Evolutionary conservation across 2,888 invertebrate genomes (phyloP).

Genomic region (Lymantria dispar): DNA sequence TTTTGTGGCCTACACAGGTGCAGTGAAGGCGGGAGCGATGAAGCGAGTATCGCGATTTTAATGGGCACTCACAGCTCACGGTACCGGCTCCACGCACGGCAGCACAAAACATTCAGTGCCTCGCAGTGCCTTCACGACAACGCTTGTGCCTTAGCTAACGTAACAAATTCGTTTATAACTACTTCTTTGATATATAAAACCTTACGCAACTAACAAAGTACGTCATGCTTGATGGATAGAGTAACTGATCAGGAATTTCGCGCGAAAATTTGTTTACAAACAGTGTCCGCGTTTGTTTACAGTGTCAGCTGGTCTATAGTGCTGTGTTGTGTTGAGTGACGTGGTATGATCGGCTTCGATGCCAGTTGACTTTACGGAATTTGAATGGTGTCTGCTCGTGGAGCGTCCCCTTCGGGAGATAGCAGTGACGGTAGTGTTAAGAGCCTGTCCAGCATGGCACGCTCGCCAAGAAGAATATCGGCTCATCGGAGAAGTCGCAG

Average conservation of each 20-base stretch:
- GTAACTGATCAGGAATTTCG: constrained; percentile 16
- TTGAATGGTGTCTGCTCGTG: constrained; percentile 18
- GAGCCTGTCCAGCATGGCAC: constrained; percentile 51
- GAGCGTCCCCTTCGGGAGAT: constrained; percentile 10
- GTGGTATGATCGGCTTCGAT: constrained; percentile 15
- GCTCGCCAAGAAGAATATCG: constrained; percentile 66
- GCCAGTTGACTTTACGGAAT: constrained; percentile 6
- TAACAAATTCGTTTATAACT: constrained; percentile 6
- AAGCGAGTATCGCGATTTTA: neutral
- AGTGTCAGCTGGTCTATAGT: constrained; percentile 20
- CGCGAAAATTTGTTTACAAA: constrained; percentile 36
- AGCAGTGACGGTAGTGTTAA: constrained; percentile 5
- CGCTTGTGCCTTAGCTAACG: constrained; percentile 51
- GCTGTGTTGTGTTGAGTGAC: constrained; percentile 17
- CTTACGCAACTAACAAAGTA: constrained; percentile 13
- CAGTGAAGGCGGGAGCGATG: constrained; percentile 3
- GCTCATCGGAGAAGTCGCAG: constrained; percentile 63
- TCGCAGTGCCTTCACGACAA: constrained; percentile 56
- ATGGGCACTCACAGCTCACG: constrained; percentile 16
- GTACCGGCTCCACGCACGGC: constrained; percentile 12
- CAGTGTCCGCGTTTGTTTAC: constrained; percentile 13
- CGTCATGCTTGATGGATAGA: neutral
- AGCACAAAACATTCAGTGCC: constrained; percentile 44
- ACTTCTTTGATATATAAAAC: constrained; percentile 7
- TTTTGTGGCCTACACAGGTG: neutral